Percentiles rank a stretch among this genome's conserved stretches.
phyloP scores from a whole-genome alignment of 35 echinoderm and acorn worm species.

The Apostichopus californicus region DNA sequence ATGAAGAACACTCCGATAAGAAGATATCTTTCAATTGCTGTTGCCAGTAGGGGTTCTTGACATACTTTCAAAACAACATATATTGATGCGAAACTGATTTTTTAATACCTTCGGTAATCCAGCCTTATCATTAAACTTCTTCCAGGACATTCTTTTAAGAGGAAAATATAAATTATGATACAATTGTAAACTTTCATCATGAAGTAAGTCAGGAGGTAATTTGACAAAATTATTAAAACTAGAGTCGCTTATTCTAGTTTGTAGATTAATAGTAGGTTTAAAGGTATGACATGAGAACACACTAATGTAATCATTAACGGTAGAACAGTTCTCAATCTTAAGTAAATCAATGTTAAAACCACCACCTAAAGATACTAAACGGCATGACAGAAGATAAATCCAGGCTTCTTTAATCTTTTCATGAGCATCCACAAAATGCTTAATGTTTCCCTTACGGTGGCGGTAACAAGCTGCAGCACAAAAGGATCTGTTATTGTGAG shows the following conservation, averaged over 20 bases:
- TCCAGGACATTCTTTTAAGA: not conserved
- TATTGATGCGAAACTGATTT: not conserved
- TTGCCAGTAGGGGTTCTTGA: not conserved
- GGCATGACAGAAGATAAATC: not conserved
- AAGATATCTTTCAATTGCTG: not conserved
- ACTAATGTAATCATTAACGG: not conserved
- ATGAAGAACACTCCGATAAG: not conserved
- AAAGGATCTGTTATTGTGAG: not conserved
- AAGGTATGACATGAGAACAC: not conserved
- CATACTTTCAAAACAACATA: conserved; percentile 12
- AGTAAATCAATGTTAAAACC: not conserved
- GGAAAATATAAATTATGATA: not conserved
- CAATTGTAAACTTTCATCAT: not conserved
- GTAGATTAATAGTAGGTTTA: not conserved
- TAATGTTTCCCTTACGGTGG: not conserved
- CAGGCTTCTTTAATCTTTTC: not conserved
- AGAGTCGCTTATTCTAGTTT: not conserved
- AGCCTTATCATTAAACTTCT: not conserved
- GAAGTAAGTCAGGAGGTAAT: not conserved
- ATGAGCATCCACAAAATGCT: conserved; percentile 27
- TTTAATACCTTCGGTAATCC: not conserved
- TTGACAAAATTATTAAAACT: not conserved
- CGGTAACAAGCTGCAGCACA: not conserved
- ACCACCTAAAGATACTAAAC: not conserved
- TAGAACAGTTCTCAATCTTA: not conserved